Base-by-base conservation (phyloP, 2,797 vertebrate species). In the Falco peregrinus region DNA sequence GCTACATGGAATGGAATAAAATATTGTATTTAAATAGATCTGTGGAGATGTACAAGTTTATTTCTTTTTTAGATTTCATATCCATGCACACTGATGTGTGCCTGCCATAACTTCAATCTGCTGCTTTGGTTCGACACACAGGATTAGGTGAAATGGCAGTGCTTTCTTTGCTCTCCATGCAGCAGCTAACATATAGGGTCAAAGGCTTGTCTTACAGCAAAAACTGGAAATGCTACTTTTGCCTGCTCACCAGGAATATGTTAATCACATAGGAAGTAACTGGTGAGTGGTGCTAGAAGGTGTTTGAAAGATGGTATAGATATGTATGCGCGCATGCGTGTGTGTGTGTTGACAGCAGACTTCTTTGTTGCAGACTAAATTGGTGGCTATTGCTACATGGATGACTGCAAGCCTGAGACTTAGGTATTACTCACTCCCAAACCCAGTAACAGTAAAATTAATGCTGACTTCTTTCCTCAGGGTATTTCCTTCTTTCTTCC, bases 1-100 rank as follows among this genome's bases (percentile, higher is more conserved):
- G 63, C 70, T 83, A 57, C 84, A 89, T 45, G 35, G 87, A 84
- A 88, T 9, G 18, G 89, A 96, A 95, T 93, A 78, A 96, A 95
- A 95, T 79, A 94, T 57, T 87, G 77, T 87, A 84, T 92, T 96
- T 95, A 94, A 95, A 92, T 80, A 91, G 80, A 86, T 53, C 60
- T 4, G 0, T 3, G 4, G 77, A 95, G 60, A 80, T 70, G 56
- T 84, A 79, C 48, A 51, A 71, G 63, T 89, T 92, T 75, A 90
- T 91, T 94, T 94, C 69, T 56, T 68, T 84, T 80, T 91, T 69
- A 90, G 61, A 77, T 82, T 92, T 82, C 83, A 47, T 33, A 70
- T 39, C 54, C 41, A 47, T 50, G 67, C 83, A 79, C 48, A 63
- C 13, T 37, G 4, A 31, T 54, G n/a, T 54, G 48, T 56, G 14